Evolutionary conservation across 1,140 invertebrate species (phyloP), one percentile per base, ranked within the genome.

Genomic region (Philaenus spumarius): DNA sequence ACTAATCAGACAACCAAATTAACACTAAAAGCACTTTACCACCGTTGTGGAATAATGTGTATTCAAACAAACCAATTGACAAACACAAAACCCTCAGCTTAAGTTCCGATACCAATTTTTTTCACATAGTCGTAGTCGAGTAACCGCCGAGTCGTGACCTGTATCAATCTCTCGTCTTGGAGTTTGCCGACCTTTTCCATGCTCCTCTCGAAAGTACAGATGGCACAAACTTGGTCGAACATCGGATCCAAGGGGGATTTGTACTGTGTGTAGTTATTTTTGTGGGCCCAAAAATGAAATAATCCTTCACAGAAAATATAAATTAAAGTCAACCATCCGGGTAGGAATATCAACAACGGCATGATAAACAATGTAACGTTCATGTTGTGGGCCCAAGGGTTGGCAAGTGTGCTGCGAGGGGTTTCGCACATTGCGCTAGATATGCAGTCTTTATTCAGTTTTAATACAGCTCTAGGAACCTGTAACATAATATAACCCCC

Each of bases 201-300:
- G 39, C 72, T 73, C 3, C 64, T 72, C 45, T 79, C 75, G 14
- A 70, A 72, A 55, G 77, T 76, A 55, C 81, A 82, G 12, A 74
- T 61, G 14, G 75, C 78, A 61, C 81, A 82, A 64, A 79, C 81
- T 59, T 82, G 78, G 1, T 79, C 76, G 2, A 54, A 55, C 30
- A 60, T 37, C 30, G 54, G 17, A 1, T 19, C 26, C 69, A 57
- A 82, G 77, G 54, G 81, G 69, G 73, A 68, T 46, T 77, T 70
- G 57, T 72, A 73, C 14, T 79, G 67, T 14, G 63, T 63, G 39
- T 74, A 74, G 58, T 81, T 81, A 63, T 77, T 80, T 35, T 74
- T 73, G 60, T 82, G 80, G 0, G 77, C 73, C 77, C 78, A 74
- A 24, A 73, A 69, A 61, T 82, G 80, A 54, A 81, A 64, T 7